Percentiles rank a stretch among this genome's conserved stretches.
These are phyloP conservation scores for Acanthacorydalis orientalis DNA, from an alignment of 2,888 invertebrate genomes.

Conservation along the genomic window DNA sequence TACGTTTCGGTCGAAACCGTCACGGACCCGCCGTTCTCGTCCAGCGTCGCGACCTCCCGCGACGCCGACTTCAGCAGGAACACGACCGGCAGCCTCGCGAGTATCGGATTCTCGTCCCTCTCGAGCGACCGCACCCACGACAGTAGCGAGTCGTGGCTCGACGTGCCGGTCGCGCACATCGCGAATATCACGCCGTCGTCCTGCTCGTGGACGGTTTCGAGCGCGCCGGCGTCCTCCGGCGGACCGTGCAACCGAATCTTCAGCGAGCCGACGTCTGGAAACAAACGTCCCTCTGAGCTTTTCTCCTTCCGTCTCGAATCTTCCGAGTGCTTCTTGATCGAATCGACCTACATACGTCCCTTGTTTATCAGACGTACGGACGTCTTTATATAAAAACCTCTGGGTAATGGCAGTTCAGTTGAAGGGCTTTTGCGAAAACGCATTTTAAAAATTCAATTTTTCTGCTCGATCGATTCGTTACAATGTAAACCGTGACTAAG, in stretches of 20 bases:
- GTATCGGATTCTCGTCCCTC: constrained; percentile 50
- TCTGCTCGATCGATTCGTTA: too few species aligned
- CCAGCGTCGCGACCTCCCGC: constrained; percentile 22
- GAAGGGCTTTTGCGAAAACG: too few species aligned
- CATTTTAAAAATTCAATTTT: too few species aligned
- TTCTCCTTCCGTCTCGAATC: too few species aligned
- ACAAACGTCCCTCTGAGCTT: not conserved
- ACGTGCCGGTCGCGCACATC: constrained; percentile 81
- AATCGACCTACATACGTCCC: too few species aligned
- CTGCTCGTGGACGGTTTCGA: constrained; percentile 74
- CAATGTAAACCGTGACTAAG: too few species aligned
- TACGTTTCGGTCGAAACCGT: too few species aligned
- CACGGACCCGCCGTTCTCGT: not conserved
- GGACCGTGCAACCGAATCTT: constrained; percentile 34
- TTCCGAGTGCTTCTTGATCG: too few species aligned
- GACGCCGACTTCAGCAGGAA: constrained; percentile 59
- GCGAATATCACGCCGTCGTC: constrained; percentile 79
- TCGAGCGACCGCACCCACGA: constrained; percentile 80
- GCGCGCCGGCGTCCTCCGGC: constrained; percentile 24
- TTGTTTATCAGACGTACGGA: too few species aligned
- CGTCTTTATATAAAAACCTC: too few species aligned
- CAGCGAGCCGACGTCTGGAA: constrained; percentile 55
- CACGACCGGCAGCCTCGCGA: constrained; percentile 64
- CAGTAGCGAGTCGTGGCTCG: constrained; percentile 77
- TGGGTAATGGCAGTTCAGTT: too few species aligned